Evolutionary conservation across 2,797 vertebrate genomes (phyloP).

Genomic region (Ptychobarbus kaznakovi): DNA sequence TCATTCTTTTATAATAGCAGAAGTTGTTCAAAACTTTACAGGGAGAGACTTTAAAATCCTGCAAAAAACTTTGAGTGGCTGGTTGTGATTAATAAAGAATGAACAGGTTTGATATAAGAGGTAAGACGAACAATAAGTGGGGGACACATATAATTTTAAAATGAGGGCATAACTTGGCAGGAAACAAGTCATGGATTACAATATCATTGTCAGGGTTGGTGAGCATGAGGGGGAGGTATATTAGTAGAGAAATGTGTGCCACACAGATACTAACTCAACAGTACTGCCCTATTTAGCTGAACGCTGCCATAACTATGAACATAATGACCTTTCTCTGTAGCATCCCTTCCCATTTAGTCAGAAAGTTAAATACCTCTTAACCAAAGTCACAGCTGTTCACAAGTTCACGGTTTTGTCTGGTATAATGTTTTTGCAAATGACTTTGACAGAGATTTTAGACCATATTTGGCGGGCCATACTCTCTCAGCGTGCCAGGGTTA

Average conservation of each 20-base stretch:
- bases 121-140: not conserved
- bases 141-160: conserved; percentile 9
- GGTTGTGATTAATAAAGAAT: conserved; percentile 16
- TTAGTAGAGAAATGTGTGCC: conserved; percentile 22
- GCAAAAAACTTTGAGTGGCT: not conserved
- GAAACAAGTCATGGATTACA: conserved; percentile 26
- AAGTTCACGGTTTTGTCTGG: not conserved
- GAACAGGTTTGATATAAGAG: not conserved
- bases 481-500: conserved; percentile 36
- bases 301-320: not conserved
- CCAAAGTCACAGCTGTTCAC: conserved; percentile 21
- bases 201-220: conserved; percentile 6
- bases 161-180: conserved; percentile 17
- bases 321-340: not conserved
- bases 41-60: not conserved
- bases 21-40: conserved; percentile 10
- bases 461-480: not conserved
- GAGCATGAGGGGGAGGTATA: not conserved
- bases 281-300: conserved; percentile 34
- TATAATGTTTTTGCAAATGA: not conserved
- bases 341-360: conserved; percentile 1
- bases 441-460: conserved; percentile 8
- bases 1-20: conserved; percentile 2
- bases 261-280: conserved; percentile 15
- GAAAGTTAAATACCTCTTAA: conserved; percentile 16